Evolutionary conservation across 2,888 invertebrate genomes (phyloP).

Genomic region (Pycnomerus fuliginosus): DNA sequence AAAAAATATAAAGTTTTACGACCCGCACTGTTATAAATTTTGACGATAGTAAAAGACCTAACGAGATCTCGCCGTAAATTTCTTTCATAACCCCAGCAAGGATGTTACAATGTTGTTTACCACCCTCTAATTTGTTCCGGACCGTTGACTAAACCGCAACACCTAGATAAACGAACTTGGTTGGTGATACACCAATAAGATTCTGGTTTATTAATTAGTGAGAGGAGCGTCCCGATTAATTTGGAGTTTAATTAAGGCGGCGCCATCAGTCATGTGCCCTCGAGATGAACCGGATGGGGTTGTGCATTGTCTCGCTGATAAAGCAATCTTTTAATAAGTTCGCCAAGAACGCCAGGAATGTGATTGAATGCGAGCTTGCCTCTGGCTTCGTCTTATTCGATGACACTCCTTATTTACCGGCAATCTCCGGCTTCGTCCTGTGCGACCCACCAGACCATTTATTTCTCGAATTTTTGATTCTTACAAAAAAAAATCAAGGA

Average conservation of each 20-base stretch:
- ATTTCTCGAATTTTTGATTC: not conserved
- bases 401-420: slow-evolving; percentile 39
- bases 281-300: slow-evolving; percentile 40
- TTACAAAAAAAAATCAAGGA: not conserved
- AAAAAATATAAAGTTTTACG: slow-evolving; percentile 1
- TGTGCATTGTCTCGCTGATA: slow-evolving; percentile 47
- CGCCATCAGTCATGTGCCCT: slow-evolving; percentile 45
- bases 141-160: slow-evolving; percentile 17
- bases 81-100: slow-evolving; percentile 6
- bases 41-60: slow-evolving; percentile 15
- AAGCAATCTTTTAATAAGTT: slow-evolving; percentile 51
- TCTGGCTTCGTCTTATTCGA: slow-evolving; percentile 20
- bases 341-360: slow-evolving; percentile 41
- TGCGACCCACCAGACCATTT: not conserved
- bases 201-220: slow-evolving; percentile 48
- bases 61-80: slow-evolving; percentile 4
- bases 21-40: slow-evolving; percentile 23
- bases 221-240: slow-evolving; percentile 44
- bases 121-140: slow-evolving; percentile 14
- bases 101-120: slow-evolving; percentile 12
- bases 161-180: slow-evolving; percentile 23
- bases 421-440: not conserved
- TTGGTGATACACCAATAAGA: slow-evolving; percentile 33
- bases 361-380: slow-evolving; percentile 37
- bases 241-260: slow-evolving; percentile 47